These are phyloP conservation scores for Parnassius apollo DNA, from an alignment of 2,888 invertebrate genomes.

Conservation along the genomic window DNA sequence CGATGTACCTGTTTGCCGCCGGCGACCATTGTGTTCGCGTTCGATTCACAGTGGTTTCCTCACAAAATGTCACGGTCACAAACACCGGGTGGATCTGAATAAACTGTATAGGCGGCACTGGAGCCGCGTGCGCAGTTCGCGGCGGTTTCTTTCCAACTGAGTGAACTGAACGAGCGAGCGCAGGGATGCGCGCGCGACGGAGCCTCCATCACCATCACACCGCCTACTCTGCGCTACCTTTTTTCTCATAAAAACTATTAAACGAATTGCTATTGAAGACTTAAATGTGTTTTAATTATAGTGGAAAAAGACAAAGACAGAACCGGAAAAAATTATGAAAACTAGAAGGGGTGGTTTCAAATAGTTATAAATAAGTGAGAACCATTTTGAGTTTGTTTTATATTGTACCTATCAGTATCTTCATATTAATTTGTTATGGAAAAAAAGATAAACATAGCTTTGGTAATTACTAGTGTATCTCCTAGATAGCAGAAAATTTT, in stretches of 20 bases:
- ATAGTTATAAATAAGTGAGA: no score
- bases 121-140: conserved; percentile 77
- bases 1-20: conserved; percentile 76
- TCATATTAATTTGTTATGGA: no score
- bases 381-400: no score
- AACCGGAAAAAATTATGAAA: not conserved
- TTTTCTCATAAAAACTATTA: not conserved
- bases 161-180: conserved; percentile 45
- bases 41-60: conserved; percentile 51
- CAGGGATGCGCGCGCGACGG: conserved; percentile 33
- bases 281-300: not conserved
- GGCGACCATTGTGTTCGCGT: conserved; percentile 71
- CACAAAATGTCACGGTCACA: conserved; percentile 57
- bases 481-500: no score
- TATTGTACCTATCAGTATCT: no score
- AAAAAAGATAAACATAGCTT: no score
- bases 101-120: conserved; percentile 45
- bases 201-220: conserved; percentile 52
- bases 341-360: no score
- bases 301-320: not conserved
- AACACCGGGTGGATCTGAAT: conserved; percentile 40
- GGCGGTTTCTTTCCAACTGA: conserved; percentile 76
- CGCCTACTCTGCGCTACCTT: conserved; percentile 29
- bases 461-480: no score
- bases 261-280: not conserved